Conservation (phyloP, 2,888 invertebrate genomes). For the Tenthredo notha region DNA sequence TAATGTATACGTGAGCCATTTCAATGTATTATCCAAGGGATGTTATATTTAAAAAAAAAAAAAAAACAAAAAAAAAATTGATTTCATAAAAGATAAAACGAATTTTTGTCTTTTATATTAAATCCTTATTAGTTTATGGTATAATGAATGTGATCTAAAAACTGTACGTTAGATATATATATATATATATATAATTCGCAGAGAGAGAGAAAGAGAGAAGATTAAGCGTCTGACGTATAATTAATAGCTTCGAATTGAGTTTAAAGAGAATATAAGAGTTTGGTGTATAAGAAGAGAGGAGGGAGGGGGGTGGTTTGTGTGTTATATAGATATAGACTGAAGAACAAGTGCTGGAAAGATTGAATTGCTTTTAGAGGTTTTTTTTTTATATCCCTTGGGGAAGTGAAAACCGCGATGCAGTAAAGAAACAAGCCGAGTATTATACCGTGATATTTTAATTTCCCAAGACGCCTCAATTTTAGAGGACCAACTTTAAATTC, state of each 20-base stretch:
- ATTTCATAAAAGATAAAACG: no score
- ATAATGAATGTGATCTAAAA: no score
- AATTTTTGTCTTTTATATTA: no score
- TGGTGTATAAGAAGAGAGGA: background rate
- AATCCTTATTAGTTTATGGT: no score
- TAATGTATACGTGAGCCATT: background rate
- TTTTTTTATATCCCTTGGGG: conserved; percentile 23
- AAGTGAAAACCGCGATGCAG: conserved; percentile 30
- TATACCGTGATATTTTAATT: conserved; percentile 50
- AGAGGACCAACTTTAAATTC: conserved; percentile 45
- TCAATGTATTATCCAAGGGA: no score
- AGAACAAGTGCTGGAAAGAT: conserved; percentile 8
- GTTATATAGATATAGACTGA: no score
- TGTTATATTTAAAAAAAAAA: no score
- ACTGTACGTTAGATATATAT: no score
- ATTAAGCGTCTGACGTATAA: background rate
- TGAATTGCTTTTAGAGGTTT: conserved; percentile 43
- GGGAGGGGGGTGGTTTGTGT: no score
- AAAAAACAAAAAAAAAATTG: no score
- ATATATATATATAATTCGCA: no score
- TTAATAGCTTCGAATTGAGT: conserved; percentile 17
- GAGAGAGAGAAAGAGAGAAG: background rate
- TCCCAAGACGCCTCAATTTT: conserved; percentile 51
- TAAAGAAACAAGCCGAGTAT: conserved; percentile 5
- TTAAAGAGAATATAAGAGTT: background rate